Conservation (phyloP, 2,888 invertebrate genomes). For the Neuroscelio doddi region DNA sequence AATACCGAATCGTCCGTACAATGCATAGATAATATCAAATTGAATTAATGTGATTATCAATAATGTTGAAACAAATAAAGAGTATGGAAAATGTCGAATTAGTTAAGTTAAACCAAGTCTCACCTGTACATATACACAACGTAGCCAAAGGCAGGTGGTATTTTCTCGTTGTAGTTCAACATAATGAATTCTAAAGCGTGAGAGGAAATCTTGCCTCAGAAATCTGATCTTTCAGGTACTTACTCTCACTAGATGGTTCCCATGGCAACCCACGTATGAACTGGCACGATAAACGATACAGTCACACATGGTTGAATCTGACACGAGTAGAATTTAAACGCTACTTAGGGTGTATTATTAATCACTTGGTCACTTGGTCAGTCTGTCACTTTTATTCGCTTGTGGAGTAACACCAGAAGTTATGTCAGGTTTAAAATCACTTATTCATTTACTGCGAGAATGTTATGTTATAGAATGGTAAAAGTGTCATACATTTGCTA, state of each 20-base stretch:
- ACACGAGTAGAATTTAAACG: conserved; percentile 32
- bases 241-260: conserved; percentile 52
- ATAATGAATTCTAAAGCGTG: conserved; percentile 17
- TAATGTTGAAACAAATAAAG: too few relatives aligned
- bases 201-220: conserved; percentile 56
- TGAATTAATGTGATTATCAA: too few relatives aligned
- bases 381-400: conserved; percentile 30
- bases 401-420: conserved; percentile 29
- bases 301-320: conserved; percentile 30
- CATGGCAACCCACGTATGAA: conserved; percentile 57
- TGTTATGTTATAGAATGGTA: too few relatives aligned
- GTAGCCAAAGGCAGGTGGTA: conserved; percentile 5
- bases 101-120: too few relatives aligned
- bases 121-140: background rate
- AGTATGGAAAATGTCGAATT: too few relatives aligned
- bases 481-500: too few relatives aligned
- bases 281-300: conserved; percentile 38
- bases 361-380: conserved; percentile 29
- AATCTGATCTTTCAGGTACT: conserved; percentile 62
- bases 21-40: too few relatives aligned
- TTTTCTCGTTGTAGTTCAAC: conserved; percentile 7
- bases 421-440: conserved; percentile 13
- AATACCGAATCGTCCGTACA: too few relatives aligned
- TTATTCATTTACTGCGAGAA: too few relatives aligned
- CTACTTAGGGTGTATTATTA: conserved; percentile 26